Percentiles rank a stretch among this genome's conserved stretches.
These are phyloP conservation scores for Dreissena polymorpha DNA, from an alignment of 1,140 invertebrate genomes.

Conservation along the genomic window DNA sequence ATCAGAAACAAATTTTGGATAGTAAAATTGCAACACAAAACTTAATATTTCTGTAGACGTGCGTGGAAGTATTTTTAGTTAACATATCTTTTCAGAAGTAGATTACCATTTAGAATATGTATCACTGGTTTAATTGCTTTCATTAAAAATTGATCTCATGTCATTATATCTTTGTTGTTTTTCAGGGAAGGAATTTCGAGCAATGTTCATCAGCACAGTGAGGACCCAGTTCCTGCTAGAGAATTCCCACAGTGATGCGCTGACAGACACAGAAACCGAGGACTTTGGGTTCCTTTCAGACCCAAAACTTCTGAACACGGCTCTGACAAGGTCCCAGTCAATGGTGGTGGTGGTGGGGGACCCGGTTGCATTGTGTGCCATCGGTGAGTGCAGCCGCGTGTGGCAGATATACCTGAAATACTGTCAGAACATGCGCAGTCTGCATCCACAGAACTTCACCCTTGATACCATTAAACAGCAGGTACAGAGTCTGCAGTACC, in stretches of 20 bases:
- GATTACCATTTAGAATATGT: no score
- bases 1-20: no score
- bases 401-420: conserved; percentile 74
- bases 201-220: conserved; percentile 91
- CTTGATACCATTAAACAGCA: conserved; percentile 68
- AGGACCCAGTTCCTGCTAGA: conserved; percentile 87
- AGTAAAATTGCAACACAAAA: no score
- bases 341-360: conserved; percentile 93
- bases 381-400: conserved; percentile 72
- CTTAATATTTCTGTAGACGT: no score
- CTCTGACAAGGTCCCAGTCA: conserved; percentile 91
- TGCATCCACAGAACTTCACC: conserved; percentile 65
- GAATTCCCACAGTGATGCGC: conserved; percentile 54
- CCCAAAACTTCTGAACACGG: conserved; percentile 90
- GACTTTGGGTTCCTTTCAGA: conserved; percentile 93
- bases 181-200: conserved; percentile 90
- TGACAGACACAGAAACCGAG: conserved; percentile 81
- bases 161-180: conserved; percentile 37
- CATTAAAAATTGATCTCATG: background rate
- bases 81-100: no score
- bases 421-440: conserved; percentile 74
- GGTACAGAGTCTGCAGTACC: conserved; percentile 62
- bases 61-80: no score
- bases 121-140: no score
- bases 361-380: conserved; percentile 84